Evolutionary conservation across 2,888 invertebrate species (phyloP).

Genomic region (Lymantria dispar): DNA sequence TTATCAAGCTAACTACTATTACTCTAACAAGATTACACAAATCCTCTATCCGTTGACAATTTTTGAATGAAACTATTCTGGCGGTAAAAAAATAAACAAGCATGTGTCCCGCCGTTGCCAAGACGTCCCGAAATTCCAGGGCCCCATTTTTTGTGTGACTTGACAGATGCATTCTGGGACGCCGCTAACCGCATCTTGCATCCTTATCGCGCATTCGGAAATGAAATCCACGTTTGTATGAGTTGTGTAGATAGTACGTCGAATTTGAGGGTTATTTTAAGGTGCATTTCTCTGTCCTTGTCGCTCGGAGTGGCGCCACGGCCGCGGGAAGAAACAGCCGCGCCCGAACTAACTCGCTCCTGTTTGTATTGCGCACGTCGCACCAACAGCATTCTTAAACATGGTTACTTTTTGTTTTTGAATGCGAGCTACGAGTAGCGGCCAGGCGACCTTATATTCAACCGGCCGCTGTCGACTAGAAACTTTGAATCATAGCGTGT

Average conservation of each 20-base stretch:
- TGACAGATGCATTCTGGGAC: slow-evolving; percentile 80
- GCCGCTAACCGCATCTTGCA: slow-evolving; percentile 78
- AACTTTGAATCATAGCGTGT: slow-evolving; percentile 47
- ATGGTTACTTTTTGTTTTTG: slow-evolving; percentile 62
- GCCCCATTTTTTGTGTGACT: slow-evolving; percentile 72
- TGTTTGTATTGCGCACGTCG: slow-evolving; percentile 64
- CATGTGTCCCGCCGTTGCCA: slow-evolving; percentile 66
- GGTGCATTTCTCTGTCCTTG: slow-evolving; percentile 69
- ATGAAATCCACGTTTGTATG: slow-evolving; percentile 61
- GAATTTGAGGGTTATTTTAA: slow-evolving; percentile 76
- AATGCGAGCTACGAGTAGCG: slow-evolving; percentile 37
- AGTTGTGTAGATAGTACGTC: slow-evolving; percentile 57
- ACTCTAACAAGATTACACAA: slow-evolving; percentile 77
- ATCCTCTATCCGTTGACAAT: slow-evolving; percentile 74
- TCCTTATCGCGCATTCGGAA: slow-evolving; percentile 72
- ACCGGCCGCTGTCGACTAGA: slow-evolving; percentile 37
- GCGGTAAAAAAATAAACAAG: slow-evolving; percentile 72
- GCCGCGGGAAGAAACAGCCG: slow-evolving; percentile 48
- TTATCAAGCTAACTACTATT: slow-evolving; percentile 62
- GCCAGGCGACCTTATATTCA: slow-evolving; percentile 29
- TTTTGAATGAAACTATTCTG: slow-evolving; percentile 77
- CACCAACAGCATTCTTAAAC: slow-evolving; percentile 63
- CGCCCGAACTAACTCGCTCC: slow-evolving; percentile 58
- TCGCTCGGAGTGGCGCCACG: slow-evolving; percentile 73
- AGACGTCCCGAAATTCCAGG: slow-evolving; percentile 79